Conservation (phyloP, 2,888 invertebrate genomes). For the Oscheius sp. region DNA sequence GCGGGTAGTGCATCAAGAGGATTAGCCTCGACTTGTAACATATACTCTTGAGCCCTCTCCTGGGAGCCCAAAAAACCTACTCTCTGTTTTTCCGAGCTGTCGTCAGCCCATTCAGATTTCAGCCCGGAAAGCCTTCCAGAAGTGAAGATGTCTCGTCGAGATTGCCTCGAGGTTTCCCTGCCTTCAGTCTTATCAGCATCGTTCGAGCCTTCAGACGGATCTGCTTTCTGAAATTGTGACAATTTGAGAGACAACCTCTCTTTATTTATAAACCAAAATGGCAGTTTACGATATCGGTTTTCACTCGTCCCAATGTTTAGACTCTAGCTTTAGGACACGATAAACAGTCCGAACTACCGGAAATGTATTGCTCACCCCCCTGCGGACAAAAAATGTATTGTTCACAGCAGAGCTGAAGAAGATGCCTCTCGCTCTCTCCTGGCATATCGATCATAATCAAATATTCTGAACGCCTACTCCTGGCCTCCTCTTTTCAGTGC, state of each 20-base stretch:
- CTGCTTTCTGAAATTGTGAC: neutral
- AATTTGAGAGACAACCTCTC: neutral
- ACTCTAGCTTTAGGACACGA: too few relatives aligned
- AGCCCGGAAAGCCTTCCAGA: slow-evolving; percentile 2
- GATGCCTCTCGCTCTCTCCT: neutral
- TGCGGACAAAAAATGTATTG: neutral
- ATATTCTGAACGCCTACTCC: slow-evolving; percentile 18
- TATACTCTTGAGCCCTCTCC: neutral
- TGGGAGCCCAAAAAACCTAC: slow-evolving; percentile 1
- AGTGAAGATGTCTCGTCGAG: slow-evolving; percentile 7
- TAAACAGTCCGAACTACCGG: neutral
- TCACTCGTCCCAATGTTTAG: too few relatives aligned
- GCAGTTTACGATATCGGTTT: too few relatives aligned
- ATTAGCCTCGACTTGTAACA: slow-evolving; percentile 29
- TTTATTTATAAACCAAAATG: too few relatives aligned
- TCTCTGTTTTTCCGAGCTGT: neutral
- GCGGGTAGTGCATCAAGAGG: slow-evolving; percentile 34
- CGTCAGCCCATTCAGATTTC: neutral
- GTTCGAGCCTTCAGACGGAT: slow-evolving; percentile 1
- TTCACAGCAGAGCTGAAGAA: neutral
- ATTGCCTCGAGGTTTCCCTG: neutral
- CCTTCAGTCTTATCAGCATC: neutral
- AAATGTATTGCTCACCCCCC: neutral
- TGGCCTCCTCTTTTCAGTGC: slow-evolving; percentile 4
- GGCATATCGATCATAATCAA: slow-evolving; percentile 20